Evolutionary conservation across 2,113 vertebrate species (phyloP).

Genomic region (Muntiacus muntjak): DNA sequence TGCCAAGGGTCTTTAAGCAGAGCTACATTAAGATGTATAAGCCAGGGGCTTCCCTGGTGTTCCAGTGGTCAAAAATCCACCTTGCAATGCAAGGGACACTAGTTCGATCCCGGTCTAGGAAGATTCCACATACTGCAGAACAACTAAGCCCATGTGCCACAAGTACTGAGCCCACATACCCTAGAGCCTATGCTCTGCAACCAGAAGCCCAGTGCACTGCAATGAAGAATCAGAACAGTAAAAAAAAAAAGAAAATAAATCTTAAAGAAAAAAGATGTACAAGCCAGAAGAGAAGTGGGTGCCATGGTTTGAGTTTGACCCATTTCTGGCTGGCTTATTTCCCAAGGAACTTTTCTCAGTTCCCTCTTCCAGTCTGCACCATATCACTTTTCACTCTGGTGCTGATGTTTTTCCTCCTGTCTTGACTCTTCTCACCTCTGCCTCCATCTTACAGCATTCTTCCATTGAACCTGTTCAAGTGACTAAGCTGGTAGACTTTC

Average conservation of each 20-base stretch:
- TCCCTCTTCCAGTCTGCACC: not conserved
- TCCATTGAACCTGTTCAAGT: not conserved
- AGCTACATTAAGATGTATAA: not conserved
- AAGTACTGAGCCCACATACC: not conserved
- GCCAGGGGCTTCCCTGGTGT: not conserved
- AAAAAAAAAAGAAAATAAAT: not conserved
- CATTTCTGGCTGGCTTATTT: not conserved
- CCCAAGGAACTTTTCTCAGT: not conserved
- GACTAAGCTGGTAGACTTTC: not conserved
- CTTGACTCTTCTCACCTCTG: not conserved
- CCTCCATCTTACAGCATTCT: not conserved
- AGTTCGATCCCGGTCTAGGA: fast-evolving
- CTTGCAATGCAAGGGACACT: not conserved
- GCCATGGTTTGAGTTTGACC: not conserved
- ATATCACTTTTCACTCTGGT: not conserved
- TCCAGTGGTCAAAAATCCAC: not conserved
- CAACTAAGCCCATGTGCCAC: not conserved
- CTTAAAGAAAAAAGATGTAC: not conserved
- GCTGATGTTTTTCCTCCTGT: not conserved
- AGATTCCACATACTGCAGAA: not conserved
- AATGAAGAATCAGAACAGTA: not conserved
- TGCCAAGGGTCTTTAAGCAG: not conserved
- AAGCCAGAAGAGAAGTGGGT: not conserved
- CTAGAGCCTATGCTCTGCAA: not conserved
- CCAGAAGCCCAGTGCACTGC: not conserved